Evolutionary conservation across 2,797 vertebrate species (phyloP).

Genomic region (Anabas testudineus): DNA sequence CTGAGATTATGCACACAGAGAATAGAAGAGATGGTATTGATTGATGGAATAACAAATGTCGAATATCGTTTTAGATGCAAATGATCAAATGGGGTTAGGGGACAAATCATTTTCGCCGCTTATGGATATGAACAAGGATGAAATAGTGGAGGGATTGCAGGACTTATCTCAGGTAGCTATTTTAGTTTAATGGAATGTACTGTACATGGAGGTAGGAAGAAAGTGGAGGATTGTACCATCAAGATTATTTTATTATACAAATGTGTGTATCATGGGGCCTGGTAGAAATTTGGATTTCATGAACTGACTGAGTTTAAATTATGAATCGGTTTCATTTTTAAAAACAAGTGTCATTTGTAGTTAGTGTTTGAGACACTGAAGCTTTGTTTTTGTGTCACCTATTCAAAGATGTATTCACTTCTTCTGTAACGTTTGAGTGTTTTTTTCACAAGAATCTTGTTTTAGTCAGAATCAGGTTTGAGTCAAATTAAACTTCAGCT

Average conservation of each 20-base stretch:
- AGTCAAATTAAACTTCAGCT: constrained; percentile 66
- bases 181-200: constrained; percentile 73
- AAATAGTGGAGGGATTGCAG: constrained; percentile 71
- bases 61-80: constrained; percentile 87
- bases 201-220: constrained; percentile 46
- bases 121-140: constrained; percentile 66
- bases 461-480: constrained; percentile 63
- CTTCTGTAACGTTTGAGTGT: constrained; percentile 36
- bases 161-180: constrained; percentile 74
- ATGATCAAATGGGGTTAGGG: constrained; percentile 80
- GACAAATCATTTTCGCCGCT: constrained; percentile 61
- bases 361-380: constrained; percentile 55
- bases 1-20: constrained; percentile 81
- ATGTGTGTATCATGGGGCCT: constrained; percentile 7
- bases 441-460: constrained; percentile 56
- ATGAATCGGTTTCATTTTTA: constrained; percentile 44
- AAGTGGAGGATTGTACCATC: constrained; percentile 25
- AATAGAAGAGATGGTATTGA: constrained; percentile 83
- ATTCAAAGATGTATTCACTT: constrained; percentile 39
- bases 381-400: constrained; percentile 62
- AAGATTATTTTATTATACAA: constrained; percentile 41
- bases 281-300: constrained; percentile 43
- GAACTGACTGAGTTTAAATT: constrained; percentile 34
- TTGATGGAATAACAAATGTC: constrained; percentile 86
- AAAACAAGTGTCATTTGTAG: constrained; percentile 60